A percentile compares a stretch with the other conserved stretches of the same genome.
These are phyloP conservation scores for Gavialis gangeticus DNA, from an alignment of 2,113 vertebrate genomes.

Conservation along the genomic window DNA sequence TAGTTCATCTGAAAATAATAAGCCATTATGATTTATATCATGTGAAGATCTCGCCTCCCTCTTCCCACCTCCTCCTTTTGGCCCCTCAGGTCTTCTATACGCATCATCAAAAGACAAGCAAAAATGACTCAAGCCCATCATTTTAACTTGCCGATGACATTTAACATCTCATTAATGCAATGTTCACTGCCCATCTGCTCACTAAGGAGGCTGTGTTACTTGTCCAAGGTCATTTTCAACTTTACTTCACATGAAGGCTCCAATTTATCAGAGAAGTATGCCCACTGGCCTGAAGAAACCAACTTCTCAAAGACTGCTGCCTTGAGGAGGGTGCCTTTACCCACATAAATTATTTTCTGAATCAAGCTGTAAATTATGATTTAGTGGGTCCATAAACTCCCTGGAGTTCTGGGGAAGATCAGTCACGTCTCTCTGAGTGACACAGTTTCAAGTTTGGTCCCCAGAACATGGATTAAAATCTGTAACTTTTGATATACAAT, in stretches of 20 bases:
- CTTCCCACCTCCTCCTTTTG: background rate
- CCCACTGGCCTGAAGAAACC: conserved; percentile 2
- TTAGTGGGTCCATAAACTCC: conserved; percentile 57
- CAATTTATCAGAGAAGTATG: background rate
- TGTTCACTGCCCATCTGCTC: conserved; percentile 18
- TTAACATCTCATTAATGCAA: conserved; percentile 18
- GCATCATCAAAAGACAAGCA: background rate
- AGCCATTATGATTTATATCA: background rate
- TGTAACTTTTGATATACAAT: conserved; percentile 71
- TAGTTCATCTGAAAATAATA: background rate
- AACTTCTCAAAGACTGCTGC: background rate
- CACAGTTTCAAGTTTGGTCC: conserved; percentile 64
- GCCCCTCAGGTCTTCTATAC: conserved; percentile 24
- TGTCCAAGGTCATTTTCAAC: conserved; percentile 39
- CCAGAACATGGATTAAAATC: conserved; percentile 72
- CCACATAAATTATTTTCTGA: conserved; percentile 43
- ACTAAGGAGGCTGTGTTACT: conserved; percentile 24
- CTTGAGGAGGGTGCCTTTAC: conserved; percentile 47
- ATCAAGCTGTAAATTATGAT: conserved; percentile 38
- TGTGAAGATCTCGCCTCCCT: background rate
- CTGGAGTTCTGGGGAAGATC: conserved; percentile 44
- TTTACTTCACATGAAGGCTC: background rate
- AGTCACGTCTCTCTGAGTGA: conserved; percentile 63
- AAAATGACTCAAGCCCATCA: background rate
- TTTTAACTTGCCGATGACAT: background rate